phyloP scores from a whole-genome alignment of 2,113 vertebrate genomes.

The Laterallus jamaicensis region DNA sequence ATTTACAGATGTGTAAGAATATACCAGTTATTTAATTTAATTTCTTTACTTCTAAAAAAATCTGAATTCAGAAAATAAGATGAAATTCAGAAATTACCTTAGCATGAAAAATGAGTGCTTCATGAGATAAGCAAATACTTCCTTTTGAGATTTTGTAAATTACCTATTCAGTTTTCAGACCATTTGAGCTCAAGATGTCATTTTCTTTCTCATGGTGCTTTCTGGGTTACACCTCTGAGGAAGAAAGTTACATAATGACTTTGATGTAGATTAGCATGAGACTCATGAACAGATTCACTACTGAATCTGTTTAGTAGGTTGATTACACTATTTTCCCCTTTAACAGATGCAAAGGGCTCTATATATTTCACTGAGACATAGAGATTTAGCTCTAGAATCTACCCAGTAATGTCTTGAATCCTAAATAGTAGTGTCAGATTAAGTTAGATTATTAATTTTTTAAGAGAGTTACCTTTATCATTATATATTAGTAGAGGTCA shows the following conservation, averaged over 20 bases:
- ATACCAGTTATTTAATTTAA: background rate
- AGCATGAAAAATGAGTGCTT: background rate
- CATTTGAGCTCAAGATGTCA: background rate
- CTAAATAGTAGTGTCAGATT: background rate
- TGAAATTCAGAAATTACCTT: background rate
- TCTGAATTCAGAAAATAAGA: background rate
- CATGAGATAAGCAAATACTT: background rate
- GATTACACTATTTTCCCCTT: background rate
- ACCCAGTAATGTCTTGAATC: background rate
- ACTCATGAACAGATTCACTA: background rate
- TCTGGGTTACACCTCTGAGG: constrained; percentile 1
- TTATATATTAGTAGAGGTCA: background rate
- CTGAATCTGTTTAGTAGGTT: background rate
- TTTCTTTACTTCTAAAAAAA: no score
- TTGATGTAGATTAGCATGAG: background rate
- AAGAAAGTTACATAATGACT: background rate
- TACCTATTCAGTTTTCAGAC: background rate
- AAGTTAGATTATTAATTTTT: background rate
- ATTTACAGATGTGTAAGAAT: background rate
- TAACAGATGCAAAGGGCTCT: background rate
- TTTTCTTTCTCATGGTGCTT: background rate
- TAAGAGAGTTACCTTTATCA: background rate
- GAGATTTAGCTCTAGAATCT: background rate
- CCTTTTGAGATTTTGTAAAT: background rate
- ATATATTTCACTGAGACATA: background rate